A percentile compares a stretch with the other conserved stretches of the same genome.
Conservation (phyloP, 1,140 invertebrate genomes). For the Heliconius eleuchia region DNA sequence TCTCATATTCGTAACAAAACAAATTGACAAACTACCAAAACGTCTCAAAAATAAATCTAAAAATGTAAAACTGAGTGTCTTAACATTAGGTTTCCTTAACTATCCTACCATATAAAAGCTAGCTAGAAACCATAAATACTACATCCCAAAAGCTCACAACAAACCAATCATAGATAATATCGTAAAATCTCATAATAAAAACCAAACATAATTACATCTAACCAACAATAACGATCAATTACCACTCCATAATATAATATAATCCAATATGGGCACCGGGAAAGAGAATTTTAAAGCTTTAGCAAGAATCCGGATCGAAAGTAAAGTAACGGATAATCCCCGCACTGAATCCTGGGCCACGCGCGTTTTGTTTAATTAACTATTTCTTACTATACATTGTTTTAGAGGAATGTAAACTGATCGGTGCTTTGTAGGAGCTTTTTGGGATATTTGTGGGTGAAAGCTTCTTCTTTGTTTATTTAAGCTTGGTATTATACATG, state of each 20-base stretch:
- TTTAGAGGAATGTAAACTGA: conserved; percentile 38
- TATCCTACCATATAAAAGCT: too few relatives aligned
- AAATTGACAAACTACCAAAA: too few relatives aligned
- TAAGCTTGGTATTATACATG: background rate
- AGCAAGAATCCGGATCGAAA: conserved; percentile 40
- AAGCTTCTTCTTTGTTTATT: conserved; percentile 1
- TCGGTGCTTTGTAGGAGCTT: conserved; percentile 8
- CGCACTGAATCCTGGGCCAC: conserved; percentile 35
- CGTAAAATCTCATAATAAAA: background rate
- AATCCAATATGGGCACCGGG: conserved; percentile 25
- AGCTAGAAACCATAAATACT: background rate
- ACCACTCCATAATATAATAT: background rate
- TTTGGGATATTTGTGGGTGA: conserved; percentile 9
- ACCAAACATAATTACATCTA: background rate
- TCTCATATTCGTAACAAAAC: too few relatives aligned
- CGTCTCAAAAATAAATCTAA: too few relatives aligned
- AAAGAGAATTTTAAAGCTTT: conserved; percentile 45
- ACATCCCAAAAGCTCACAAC: background rate
- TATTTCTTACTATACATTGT: conserved; percentile 42
- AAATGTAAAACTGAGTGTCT: too few relatives aligned
- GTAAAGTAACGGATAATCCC: conserved; percentile 42
- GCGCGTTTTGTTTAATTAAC: conserved; percentile 49
- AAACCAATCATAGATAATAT: background rate
- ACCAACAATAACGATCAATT: background rate
- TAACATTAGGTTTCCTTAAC: too few relatives aligned